Evolutionary conservation across 2,797 vertebrate genomes (phyloP).

Genomic region (Gallinago nigripennis): DNA sequence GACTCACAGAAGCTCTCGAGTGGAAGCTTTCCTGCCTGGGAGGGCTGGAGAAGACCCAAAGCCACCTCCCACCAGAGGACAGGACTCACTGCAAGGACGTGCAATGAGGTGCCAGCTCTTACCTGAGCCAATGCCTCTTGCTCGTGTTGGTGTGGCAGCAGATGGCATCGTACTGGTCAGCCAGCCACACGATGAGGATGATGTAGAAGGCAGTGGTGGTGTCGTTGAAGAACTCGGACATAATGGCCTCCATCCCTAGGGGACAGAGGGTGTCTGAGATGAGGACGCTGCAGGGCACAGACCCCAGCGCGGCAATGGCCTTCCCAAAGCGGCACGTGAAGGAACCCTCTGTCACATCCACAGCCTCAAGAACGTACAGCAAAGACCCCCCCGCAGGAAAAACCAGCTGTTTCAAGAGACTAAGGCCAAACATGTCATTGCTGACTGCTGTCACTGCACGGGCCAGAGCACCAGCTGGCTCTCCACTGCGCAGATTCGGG

Average conservation of each 20-base stretch:
- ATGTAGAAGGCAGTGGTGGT: conserved; percentile 98
- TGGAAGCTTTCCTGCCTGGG: accelerated
- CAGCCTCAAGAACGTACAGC: not conserved
- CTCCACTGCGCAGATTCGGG: accelerated
- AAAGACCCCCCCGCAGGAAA: not conserved
- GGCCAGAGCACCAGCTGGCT: not conserved
- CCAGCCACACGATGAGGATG: conserved; percentile 97
- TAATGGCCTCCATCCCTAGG: conserved; percentile 97
- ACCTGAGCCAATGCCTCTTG: conserved; percentile 97
- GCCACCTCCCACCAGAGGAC: not conserved
- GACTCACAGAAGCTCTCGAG: accelerated
- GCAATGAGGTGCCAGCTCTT: not conserved
- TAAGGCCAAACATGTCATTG: accelerated
- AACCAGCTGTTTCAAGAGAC: not conserved
- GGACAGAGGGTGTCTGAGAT: not conserved
- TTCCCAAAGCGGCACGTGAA: not conserved
- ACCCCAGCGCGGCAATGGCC: accelerated
- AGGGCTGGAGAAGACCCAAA: not conserved
- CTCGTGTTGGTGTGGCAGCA: conserved; percentile 98
- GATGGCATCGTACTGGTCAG: conserved; percentile 95
- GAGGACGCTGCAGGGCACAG: not conserved
- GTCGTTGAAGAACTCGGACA: conserved; percentile 98
- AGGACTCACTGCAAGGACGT: accelerated
- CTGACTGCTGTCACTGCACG: not conserved
- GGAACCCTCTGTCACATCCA: no score